A percentile compares a stretch with the other conserved stretches of the same genome.
These are phyloP conservation scores for Amphipoea oculea DNA, from an alignment of 2,888 invertebrate genomes.

Conservation along the genomic window DNA sequence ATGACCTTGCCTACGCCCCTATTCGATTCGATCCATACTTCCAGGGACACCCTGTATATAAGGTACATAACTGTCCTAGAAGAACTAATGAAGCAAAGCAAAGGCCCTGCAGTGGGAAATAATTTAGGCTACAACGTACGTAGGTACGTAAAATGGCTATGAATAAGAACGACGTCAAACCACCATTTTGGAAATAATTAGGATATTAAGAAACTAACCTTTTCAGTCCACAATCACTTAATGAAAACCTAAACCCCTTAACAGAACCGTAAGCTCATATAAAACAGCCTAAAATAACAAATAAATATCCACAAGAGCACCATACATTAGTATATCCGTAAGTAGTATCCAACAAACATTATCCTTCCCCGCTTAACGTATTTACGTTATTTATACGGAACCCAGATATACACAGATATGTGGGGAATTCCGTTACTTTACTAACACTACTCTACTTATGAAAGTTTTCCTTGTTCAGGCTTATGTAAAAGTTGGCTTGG, in stretches of 20 bases:
- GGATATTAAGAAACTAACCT: accelerated
- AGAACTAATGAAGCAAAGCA: too few relatives aligned
- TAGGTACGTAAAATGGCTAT: too few relatives aligned
- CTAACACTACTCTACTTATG: slow-evolving; percentile 36
- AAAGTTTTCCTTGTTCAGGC: slow-evolving; percentile 36
- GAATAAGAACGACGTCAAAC: neutral
- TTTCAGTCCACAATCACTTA: neutral
- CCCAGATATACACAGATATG: slow-evolving; percentile 51
- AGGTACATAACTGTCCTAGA: too few relatives aligned
- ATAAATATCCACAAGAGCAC: slow-evolving; percentile 48
- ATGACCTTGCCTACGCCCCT: too few relatives aligned
- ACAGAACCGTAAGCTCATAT: neutral
- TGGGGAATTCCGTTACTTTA: slow-evolving; percentile 55
- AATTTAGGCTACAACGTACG: neutral
- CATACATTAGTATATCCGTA: slow-evolving; percentile 57
- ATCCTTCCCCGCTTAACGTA: slow-evolving; percentile 65
- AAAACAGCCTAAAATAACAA: slow-evolving; percentile 18
- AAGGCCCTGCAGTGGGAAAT: too few relatives aligned
- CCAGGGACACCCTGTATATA: too few relatives aligned
- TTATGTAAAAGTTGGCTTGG: slow-evolving; percentile 45
- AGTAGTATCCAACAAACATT: slow-evolving; percentile 70
- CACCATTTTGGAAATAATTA: neutral
- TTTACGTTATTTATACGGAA: slow-evolving; percentile 69
- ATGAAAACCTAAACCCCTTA: neutral
- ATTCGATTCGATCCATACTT: too few relatives aligned